These are phyloP conservation scores for Proales similis DNA, from an alignment of 1,140 invertebrate genomes.

Conservation along the genomic window DNA sequence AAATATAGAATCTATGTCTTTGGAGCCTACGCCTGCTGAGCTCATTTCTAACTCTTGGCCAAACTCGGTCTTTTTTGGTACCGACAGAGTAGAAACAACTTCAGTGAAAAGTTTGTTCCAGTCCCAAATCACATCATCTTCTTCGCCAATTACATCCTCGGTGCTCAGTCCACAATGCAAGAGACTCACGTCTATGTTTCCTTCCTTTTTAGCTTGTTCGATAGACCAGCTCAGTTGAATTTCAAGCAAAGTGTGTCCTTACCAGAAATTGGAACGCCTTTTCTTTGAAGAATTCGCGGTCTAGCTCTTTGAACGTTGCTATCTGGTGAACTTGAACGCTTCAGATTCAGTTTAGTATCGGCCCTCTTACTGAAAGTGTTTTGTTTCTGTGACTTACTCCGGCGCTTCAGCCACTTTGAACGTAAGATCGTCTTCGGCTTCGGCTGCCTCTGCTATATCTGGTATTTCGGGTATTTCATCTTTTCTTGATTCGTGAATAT, in stretches of 20 bases:
- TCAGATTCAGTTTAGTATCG: not conserved
- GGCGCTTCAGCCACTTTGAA: slow-evolving; percentile 36
- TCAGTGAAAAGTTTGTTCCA: slow-evolving; percentile 35
- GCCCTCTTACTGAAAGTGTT: not conserved
- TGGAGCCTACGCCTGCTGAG: not conserved
- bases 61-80: slow-evolving; percentile 10
- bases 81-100: slow-evolving; percentile 8
- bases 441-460: slow-evolving; percentile 17
- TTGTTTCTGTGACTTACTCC: slow-evolving; percentile 5
- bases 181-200: slow-evolving; percentile 34
- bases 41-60: not conserved
- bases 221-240: too few relatives aligned
- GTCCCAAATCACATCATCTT: slow-evolving; percentile 36
- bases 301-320: slow-evolving; percentile 32
- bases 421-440: slow-evolving; percentile 8
- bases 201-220: too few relatives aligned
- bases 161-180: slow-evolving; percentile 34
- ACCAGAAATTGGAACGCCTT: slow-evolving; percentile 33
- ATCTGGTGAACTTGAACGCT: slow-evolving; percentile 35
- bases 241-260: too few relatives aligned
- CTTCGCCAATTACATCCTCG: slow-evolving; percentile 21
- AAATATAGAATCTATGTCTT: not conserved
- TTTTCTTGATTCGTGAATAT: too few relatives aligned
- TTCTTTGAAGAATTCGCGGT: slow-evolving; percentile 35
- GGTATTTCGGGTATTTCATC: slow-evolving; percentile 37